A percentile compares a stretch with the other conserved stretches of the same genome.
These are phyloP conservation scores for Salticus scenicus DNA, from an alignment of 2,888 invertebrate genomes.

Conservation along the genomic window DNA sequence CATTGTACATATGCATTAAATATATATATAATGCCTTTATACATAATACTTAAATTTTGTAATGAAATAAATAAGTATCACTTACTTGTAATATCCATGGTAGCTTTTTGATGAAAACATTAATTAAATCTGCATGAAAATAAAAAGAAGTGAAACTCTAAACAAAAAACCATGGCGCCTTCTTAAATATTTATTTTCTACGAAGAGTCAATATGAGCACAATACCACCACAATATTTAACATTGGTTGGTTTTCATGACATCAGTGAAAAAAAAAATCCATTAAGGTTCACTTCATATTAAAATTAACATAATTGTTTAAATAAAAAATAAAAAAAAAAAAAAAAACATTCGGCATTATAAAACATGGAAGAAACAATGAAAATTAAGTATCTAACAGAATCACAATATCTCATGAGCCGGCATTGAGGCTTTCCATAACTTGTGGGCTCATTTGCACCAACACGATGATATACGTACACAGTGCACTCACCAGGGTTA, in stretches of 20 bases:
- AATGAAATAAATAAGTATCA: no score
- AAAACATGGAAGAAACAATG: not conserved
- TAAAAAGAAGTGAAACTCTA: not conserved
- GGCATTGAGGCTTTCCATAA: slow-evolving; percentile 62
- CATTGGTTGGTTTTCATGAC: not conserved
- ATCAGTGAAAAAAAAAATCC: not conserved
- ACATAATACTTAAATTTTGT: no score
- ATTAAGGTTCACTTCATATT: not conserved
- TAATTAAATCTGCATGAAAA: no score
- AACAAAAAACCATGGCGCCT: slow-evolving; percentile 19
- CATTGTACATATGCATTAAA: no score
- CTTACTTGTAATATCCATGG: no score
- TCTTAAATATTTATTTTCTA: slow-evolving; percentile 67
- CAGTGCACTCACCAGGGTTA: slow-evolving; percentile 63
- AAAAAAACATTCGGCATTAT: not conserved
- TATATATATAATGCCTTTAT: no score
- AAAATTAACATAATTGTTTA: not conserved
- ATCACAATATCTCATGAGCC: slow-evolving; percentile 39
- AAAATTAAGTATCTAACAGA: not conserved
- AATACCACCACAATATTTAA: not conserved
- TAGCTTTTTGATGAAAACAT: no score
- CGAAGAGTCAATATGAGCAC: slow-evolving; percentile 51
- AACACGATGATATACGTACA: slow-evolving; percentile 66
- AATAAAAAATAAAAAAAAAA: slow-evolving; percentile 1
- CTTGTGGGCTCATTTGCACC: slow-evolving; percentile 66